Conservation (phyloP, 2,797 vertebrate species). For the Poecilia picta region DNA sequence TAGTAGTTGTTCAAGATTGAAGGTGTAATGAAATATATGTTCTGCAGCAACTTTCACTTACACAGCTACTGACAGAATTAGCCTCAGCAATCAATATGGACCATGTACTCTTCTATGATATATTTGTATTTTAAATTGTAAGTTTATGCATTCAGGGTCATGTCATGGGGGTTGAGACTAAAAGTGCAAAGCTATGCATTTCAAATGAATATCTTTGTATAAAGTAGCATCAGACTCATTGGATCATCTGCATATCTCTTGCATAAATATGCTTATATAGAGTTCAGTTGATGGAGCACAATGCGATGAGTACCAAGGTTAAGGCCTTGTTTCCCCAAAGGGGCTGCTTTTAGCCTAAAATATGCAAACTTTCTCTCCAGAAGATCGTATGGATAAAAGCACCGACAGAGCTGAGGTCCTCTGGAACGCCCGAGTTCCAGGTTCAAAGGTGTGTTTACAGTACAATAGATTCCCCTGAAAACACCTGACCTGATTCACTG, state of each 20-base stretch:
- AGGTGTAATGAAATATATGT: constrained; percentile 48
- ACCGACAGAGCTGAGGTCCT: background rate
- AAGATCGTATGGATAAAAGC: background rate
- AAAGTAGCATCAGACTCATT: constrained; percentile 22
- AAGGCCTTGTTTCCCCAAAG: constrained; percentile 15
- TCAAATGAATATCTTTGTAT: constrained; percentile 42
- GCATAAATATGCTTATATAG: constrained; percentile 14
- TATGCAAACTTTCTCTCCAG: background rate
- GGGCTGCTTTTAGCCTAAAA: constrained; percentile 16
- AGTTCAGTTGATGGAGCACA: constrained; percentile 19
- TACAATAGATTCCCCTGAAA: constrained; percentile 47
- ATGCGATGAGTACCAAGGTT: constrained; percentile 26
- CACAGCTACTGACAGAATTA: constrained; percentile 49
- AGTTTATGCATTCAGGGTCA: constrained; percentile 18
- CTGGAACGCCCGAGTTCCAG: background rate
- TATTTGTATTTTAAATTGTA: constrained; percentile 34
- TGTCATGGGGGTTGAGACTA: background rate
- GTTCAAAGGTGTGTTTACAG: constrained; percentile 55
- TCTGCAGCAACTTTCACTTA: constrained; percentile 51
- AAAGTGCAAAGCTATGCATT: constrained; percentile 66
- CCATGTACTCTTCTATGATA: constrained; percentile 35
- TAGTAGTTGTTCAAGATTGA: background rate
- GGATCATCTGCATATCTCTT: constrained; percentile 17
- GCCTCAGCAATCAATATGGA: constrained; percentile 44
- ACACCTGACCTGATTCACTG: constrained; percentile 69